Base-by-base conservation (phyloP, 2,797 vertebrate genomes). In the Stomatorhinus walkeri region DNA sequence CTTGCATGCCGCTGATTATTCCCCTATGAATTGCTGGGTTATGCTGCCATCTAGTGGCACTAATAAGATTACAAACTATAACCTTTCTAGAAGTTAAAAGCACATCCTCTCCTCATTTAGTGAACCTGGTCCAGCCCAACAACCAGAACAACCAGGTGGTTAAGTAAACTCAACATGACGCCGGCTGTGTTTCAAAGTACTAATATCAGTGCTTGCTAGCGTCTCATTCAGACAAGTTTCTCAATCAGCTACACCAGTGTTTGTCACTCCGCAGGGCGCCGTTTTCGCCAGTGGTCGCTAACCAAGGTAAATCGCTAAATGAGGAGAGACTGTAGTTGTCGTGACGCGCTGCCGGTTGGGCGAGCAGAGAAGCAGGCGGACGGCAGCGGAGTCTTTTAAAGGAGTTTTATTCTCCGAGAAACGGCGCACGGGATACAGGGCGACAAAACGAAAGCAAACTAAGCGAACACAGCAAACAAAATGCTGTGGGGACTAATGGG, bases 21-120 rank as follows among this genome's bases (percentile, higher is more conserved):
- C 36, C 36, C 4, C 4, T 43, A 43, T n/a, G 16, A 49, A 76
- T 6, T 43, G 10, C 88, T 46, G 32, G 28, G 5, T 24, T 88
- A 54, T 59, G 88, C 83, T 85, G 87, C 91, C 93, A 91, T 84
- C 93, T 92, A 90, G 91, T 90, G 93, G 91, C 49, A 64, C 1
- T 24, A 1, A 8, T 22, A 4, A 16, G 4, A 10, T 79, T 2
- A 87, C 36, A 87, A 76, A 3, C 22, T 1, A 6, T 24, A 51
- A 22, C 4, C 22, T n/a, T 16, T 43, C 7, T 64, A 46, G 19
- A 48, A 19, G 22, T 6, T 64, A 22, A 19, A 5, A 32, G 32
- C 22, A 4, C 22, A 28, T 12, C 10, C 43, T 84, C 43, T 10
- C 7, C 79, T 22, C 19, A 3, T 9, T 43, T 8, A 83, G 4